Conservation (phyloP, 1,140 invertebrate species). For the Diorhabda sublineata region DNA sequence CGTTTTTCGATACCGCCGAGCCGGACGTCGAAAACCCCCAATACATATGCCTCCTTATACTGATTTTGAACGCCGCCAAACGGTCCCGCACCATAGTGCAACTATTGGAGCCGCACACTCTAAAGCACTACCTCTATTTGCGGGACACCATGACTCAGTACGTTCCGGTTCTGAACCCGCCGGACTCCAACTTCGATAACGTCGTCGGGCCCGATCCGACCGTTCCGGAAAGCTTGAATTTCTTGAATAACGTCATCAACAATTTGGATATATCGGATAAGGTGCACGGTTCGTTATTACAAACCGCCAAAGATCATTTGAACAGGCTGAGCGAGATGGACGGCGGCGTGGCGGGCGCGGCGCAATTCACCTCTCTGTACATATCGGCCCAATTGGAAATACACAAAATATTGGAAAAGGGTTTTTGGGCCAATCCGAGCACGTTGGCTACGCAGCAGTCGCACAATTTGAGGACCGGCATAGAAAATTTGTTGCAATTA, state of each 20-base stretch:
- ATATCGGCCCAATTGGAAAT: constrained; percentile 62
- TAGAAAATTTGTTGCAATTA: constrained; percentile 62
- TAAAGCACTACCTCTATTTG: constrained; percentile 92
- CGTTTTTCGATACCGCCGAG: constrained; percentile 94
- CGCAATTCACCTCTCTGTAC: constrained; percentile 80
- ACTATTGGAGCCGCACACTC: constrained; percentile 86
- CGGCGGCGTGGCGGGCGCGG: constrained; percentile 72
- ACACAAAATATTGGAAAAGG: constrained; percentile 42
- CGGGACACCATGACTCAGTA: constrained; percentile 87
- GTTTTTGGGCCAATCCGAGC: constrained; percentile 51
- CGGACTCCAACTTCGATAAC: constrained; percentile 31
- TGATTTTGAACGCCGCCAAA: constrained; percentile 92
- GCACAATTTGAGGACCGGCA: constrained; percentile 54
- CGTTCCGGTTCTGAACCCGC: constrained; percentile 72
- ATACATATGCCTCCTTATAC: constrained; percentile 86
- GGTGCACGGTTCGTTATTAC: constrained; percentile 62
- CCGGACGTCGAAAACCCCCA: constrained; percentile 93
- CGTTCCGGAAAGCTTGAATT: constrained; percentile 50
- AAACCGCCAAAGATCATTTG: constrained; percentile 69
- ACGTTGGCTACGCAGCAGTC: constrained; percentile 50
- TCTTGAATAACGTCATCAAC: constrained; percentile 68
- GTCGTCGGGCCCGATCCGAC: constrained; percentile 33
- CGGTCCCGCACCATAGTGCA: constrained; percentile 86
- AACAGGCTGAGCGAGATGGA: constrained; percentile 70
- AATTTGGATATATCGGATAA: constrained; percentile 62